Conservation (phyloP, 2,113 vertebrate genomes). For the Trinectes maculatus region DNA sequence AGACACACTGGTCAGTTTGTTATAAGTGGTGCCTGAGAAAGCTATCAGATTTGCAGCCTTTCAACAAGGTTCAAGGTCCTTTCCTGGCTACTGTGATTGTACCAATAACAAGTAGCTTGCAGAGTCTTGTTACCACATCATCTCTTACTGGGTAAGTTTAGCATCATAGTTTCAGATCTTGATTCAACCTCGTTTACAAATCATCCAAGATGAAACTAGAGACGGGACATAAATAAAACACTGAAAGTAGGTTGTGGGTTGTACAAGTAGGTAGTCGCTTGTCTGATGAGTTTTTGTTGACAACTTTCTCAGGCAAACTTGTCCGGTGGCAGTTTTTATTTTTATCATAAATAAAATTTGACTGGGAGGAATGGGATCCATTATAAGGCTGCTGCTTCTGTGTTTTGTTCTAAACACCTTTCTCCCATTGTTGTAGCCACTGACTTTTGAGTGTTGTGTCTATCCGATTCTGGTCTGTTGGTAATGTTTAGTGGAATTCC, state of each 20-base stretch:
- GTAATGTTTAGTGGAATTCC: conserved; percentile 74
- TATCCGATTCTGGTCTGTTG: conserved; percentile 51
- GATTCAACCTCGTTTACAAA: conserved; percentile 19
- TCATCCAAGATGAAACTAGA: conserved; percentile 13
- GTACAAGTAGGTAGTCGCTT: not conserved
- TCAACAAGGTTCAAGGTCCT: conserved; percentile 6
- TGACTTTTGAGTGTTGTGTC: conserved; percentile 49
- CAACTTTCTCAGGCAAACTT: conserved; percentile 61
- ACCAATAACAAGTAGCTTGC: conserved; percentile 19
- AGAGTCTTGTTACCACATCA: not conserved
- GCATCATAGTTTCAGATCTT: not conserved
- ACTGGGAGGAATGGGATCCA: conserved; percentile 55
- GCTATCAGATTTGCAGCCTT: conserved; percentile 23
- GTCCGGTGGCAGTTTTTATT: conserved; percentile 55
- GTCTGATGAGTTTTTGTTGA: conserved; percentile 35
- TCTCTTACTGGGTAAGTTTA: conserved; percentile 7
- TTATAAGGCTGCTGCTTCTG: conserved; percentile 59
- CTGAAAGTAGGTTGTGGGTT: not conserved
- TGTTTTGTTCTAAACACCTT: conserved; percentile 17
- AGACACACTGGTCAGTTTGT: conserved; percentile 26
- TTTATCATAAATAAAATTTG: conserved; percentile 56
- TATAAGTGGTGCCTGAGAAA: conserved; percentile 52
- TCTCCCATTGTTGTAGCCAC: conserved; percentile 58
- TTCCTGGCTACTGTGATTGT: conserved; percentile 7
- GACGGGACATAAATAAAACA: conserved; percentile 31